Evolutionary conservation across 1,140 invertebrate genomes (phyloP).

Genomic region (Hypothenemus hampei): DNA sequence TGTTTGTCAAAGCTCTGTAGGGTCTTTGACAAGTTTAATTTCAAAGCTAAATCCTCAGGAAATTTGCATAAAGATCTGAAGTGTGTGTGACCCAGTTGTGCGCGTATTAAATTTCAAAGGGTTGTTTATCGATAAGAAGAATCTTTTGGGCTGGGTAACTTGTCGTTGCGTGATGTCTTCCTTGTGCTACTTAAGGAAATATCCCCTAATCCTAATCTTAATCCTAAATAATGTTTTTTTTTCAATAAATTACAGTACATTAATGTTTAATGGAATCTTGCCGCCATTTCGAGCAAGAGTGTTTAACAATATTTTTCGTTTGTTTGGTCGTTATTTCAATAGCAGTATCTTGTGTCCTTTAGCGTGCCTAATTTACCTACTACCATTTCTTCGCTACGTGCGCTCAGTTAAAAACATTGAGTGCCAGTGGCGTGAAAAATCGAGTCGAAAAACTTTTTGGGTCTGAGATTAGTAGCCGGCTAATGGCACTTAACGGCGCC

Average conservation of each 20-base stretch:
- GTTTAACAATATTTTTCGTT: conserved; percentile 29
- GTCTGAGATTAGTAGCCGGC: neutral
- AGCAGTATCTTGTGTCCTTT: conserved; percentile 36
- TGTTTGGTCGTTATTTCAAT: conserved; percentile 36
- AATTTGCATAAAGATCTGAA: conserved; percentile 7
- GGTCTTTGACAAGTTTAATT: conserved; percentile 2
- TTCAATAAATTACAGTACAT: neutral
- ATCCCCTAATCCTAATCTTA: neutral
- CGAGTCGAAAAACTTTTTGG: neutral
- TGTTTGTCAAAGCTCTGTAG: neutral
- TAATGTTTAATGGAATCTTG: conserved; percentile 3
- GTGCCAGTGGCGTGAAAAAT: conserved; percentile 1
- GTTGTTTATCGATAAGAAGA: neutral
- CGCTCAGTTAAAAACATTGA: conserved; percentile 7
- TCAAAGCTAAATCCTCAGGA: conserved; percentile 1
- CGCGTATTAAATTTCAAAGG: neutral
- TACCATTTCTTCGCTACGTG: conserved; percentile 22
- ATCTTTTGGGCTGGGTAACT: too few species aligned
- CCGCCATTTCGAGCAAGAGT: neutral
- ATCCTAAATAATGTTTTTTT: too few species aligned
- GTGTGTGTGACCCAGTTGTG: conserved; percentile 5
- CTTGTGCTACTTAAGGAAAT: neutral
- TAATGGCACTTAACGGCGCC: too few species aligned
- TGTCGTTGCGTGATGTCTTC: too few species aligned
- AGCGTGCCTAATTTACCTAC: conserved; percentile 34